A percentile compares a stretch with the other conserved stretches of the same genome.
Conservation (phyloP, 2,797 vertebrate species). For the Neosilurus hyrtlii region DNA sequence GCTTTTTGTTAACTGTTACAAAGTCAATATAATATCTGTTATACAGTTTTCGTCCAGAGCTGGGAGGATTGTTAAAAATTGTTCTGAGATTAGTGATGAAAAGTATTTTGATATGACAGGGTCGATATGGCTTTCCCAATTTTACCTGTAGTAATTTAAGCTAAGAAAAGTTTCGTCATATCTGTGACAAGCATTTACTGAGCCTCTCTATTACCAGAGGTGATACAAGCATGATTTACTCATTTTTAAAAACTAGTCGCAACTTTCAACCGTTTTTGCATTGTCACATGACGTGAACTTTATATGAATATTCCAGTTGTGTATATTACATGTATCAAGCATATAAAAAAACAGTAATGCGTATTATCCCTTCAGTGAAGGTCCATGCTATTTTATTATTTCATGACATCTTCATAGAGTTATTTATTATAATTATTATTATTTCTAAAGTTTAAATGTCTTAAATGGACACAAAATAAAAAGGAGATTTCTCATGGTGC, state of each 20-base stretch:
- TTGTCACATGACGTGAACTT: slow-evolving; percentile 3
- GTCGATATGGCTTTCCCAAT: background rate
- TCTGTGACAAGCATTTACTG: slow-evolving; percentile 14
- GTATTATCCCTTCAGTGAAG: slow-evolving; percentile 80
- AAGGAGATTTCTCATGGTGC: slow-evolving; percentile 66
- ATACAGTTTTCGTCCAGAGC: background rate
- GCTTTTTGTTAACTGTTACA: background rate
- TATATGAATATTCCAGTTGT: slow-evolving; percentile 71
- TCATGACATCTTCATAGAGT: slow-evolving; percentile 69
- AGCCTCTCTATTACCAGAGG: background rate
- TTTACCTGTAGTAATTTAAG: slow-evolving; percentile 3
- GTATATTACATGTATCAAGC: slow-evolving; percentile 69
- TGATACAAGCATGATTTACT: slow-evolving; percentile 5
- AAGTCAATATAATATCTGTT: background rate
- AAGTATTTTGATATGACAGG: background rate
- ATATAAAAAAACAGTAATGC: slow-evolving; percentile 51
- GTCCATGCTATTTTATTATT: slow-evolving; percentile 69
- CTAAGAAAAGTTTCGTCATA: slow-evolving; percentile 14
- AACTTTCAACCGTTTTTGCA: background rate
- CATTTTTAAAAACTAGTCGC: background rate
- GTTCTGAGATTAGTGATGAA: background rate
- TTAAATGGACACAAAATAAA: slow-evolving; percentile 57
- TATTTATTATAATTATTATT: slow-evolving; percentile 72
- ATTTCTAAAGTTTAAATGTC: slow-evolving; percentile 72
- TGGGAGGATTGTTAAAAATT: background rate